A percentile compares a stretch with the other conserved stretches of the same genome.
Conservation (phyloP, 1,140 invertebrate species). For the Rhagoletis zephyria region DNA sequence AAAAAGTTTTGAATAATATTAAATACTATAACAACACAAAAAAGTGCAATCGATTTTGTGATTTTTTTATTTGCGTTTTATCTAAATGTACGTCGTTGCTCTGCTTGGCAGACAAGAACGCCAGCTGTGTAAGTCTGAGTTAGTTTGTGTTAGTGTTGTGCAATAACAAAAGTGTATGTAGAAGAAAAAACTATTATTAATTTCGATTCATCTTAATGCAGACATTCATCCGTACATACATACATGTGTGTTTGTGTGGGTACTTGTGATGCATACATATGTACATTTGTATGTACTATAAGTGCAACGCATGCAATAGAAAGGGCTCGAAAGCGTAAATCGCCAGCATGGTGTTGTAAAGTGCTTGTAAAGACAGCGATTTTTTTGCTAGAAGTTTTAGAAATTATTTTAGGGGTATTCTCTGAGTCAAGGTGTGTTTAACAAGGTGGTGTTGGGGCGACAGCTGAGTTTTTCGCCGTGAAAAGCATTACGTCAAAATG, state of each 20-base stretch:
- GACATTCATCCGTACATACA: not conserved
- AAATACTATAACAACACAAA: not conserved
- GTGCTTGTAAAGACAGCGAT: too few species aligned
- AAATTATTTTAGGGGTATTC: too few species aligned
- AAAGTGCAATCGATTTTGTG: not conserved
- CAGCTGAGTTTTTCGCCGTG: too few species aligned
- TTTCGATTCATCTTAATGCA: not conserved
- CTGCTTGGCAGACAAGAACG: not conserved
- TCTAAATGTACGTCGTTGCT: not conserved
- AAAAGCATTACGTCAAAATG: too few species aligned
- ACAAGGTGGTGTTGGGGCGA: too few species aligned
- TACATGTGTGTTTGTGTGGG: not conserved
- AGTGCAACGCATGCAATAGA: not conserved
- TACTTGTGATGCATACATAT: not conserved
- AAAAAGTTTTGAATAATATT: not conserved
- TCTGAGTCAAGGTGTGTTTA: too few species aligned
- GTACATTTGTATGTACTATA: not conserved
- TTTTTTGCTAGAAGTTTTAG: too few species aligned
- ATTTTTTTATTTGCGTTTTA: not conserved
- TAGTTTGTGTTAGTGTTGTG: not conserved
- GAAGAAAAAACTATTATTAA: too few species aligned
- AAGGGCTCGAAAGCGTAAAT: too few species aligned
- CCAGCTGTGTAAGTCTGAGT: not conserved
- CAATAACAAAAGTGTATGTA: constrained; percentile 14
- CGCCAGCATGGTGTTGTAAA: too few species aligned